Evolutionary conservation across 2,113 vertebrate species (phyloP), one percentile per base, ranked within the genome.

Genomic region (Marcusenius ussheri): DNA sequence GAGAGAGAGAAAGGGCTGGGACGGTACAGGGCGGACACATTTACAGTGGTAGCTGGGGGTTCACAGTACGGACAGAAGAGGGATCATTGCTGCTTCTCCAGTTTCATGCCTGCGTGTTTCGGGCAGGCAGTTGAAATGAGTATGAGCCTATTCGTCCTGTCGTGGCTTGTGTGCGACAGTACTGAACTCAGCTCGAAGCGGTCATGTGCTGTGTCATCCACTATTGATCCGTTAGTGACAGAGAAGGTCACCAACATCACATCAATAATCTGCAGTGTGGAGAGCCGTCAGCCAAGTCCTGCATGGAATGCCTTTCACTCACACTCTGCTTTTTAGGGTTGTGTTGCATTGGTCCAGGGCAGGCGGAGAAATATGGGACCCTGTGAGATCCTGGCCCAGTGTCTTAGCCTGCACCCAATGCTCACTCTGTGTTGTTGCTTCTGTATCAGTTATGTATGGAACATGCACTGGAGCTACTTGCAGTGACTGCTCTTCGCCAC

Each of bases 401-500:
- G 84, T 39, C 19, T 50, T 3, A 46, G 6, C 66, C 46, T 89
- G 27, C 3, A 83, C 31, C 8, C 2, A 39, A 47, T 27, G 21
- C 56, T n/a, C 35, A n/a, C 10, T 27, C 13, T 89, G 11, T 49
- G 6, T 21, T 49, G 1, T 24, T n/a, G 8, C n/a, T 27, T 66
- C 62, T 66, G 62, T n/a, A 66, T 66, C 62, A 27, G 62, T 11
- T 66, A 66, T 31, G 9, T 66, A 66, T 31, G 46, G 62, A 77
- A 89, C 49, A 19, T 39, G 46, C 17, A 84, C 42, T 87, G 7
- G 62, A 70, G 62, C n/a, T 70, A 70, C n/a, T 11, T 9, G 47
- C 17, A 88, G 62, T 80, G 19, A 90, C 21, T n/a, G 27, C 35
- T 87, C 77, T 24, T 53, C 2, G 6, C 89, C 89, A 90, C 85